Evolutionary conservation across 1,140 invertebrate genomes (phyloP).

Genomic region (Gryllus bimaculatus): DNA sequence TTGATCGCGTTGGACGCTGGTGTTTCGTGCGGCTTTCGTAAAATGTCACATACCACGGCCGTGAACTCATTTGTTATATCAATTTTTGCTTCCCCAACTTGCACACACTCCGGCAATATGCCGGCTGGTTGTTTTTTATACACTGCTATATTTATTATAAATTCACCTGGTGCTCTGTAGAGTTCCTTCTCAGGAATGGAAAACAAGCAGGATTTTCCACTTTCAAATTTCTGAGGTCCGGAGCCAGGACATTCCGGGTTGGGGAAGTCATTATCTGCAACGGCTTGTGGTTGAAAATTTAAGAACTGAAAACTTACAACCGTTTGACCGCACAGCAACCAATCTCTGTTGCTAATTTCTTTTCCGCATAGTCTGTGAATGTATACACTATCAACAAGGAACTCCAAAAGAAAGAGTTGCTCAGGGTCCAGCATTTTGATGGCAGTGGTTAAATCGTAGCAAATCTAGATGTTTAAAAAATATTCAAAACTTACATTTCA

Average conservation of each 20-base stretch:
- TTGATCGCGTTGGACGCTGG: slow-evolving; percentile 3
- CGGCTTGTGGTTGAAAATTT: neutral
- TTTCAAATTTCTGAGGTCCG: neutral
- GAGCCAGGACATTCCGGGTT: neutral
- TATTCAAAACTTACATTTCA: no score
- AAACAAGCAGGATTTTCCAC: slow-evolving; percentile 6
- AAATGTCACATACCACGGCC: neutral
- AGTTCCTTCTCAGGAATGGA: neutral
- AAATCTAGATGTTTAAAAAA: no score
- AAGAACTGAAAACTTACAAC: neutral
- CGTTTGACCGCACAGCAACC: neutral
- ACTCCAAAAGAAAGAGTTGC: neutral
- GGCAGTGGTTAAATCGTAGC: no score
- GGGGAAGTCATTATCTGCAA: neutral
- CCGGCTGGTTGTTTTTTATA: neutral
- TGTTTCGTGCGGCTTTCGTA: neutral
- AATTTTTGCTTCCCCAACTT: neutral
- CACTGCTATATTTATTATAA: neutral
- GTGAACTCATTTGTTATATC: neutral
- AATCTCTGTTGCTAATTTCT: neutral
- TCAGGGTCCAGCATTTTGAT: neutral
- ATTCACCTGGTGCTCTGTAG: neutral
- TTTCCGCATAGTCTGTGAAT: neutral
- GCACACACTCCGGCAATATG: neutral
- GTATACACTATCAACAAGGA: slow-evolving; percentile 7